Conservation (phyloP, 2,888 invertebrate genomes). For the Tenthredo mesomela region DNA sequence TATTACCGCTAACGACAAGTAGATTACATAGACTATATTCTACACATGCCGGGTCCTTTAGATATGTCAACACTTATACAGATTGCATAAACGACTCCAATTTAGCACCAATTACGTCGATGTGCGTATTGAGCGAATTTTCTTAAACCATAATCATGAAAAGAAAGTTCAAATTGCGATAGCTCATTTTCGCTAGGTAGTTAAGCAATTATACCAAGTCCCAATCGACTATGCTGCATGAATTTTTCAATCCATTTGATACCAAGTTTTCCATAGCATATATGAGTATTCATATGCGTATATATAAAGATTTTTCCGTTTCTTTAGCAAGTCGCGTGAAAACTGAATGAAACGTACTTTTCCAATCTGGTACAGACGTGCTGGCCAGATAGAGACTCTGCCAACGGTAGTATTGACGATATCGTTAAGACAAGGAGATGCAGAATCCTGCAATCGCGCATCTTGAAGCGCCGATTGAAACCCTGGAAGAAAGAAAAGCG, state of each 20-base stretch:
- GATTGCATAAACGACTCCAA: constrained; percentile 24
- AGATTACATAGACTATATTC: constrained; percentile 5
- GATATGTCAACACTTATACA: constrained; percentile 11
- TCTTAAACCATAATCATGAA: background rate
- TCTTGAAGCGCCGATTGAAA: background rate
- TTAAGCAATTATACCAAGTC: background rate
- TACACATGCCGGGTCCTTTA: background rate
- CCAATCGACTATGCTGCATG: background rate
- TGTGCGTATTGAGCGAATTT: background rate
- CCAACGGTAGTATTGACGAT: constrained; percentile 58
- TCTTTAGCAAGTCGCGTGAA: background rate
- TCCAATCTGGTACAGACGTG: constrained; percentile 75
- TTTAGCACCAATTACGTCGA: background rate
- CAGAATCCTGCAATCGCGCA: constrained; percentile 22
- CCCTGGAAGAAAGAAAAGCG: background rate
- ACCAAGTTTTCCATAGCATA: background rate
- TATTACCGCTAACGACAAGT: constrained; percentile 29
- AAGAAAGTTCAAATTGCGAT: constrained; percentile 13
- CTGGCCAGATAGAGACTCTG: constrained; percentile 66
- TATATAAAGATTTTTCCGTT: background rate
- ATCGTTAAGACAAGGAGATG: constrained; percentile 64
- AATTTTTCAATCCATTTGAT: background rate
- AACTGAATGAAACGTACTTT: constrained; percentile 71
- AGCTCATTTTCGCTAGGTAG: background rate
- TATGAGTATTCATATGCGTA: background rate